Percentiles rank a stretch among this genome's conserved stretches.
Conservation (phyloP, 1,140 invertebrate genomes). For the Mactra quadrangularis region DNA sequence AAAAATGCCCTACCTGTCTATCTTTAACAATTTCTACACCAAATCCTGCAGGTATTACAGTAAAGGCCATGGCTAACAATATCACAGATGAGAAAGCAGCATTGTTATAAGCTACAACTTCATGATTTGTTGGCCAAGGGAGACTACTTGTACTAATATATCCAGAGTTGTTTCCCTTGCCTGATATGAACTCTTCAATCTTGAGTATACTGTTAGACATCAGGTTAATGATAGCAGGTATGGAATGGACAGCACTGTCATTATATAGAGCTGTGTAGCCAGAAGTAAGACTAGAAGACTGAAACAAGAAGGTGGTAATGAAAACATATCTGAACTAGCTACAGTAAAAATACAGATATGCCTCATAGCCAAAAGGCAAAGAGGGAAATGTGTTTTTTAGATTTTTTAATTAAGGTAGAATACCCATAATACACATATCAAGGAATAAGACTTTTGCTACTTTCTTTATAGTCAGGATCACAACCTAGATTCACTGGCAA, state of each 20-base stretch:
- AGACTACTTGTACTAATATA: slow-evolving; percentile 81
- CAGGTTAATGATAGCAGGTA: slow-evolving; percentile 90
- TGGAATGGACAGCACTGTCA: slow-evolving; percentile 90
- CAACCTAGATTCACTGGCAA: too few species aligned
- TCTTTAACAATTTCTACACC: slow-evolving; percentile 93
- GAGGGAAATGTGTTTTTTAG: neutral
- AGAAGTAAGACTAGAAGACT: slow-evolving; percentile 58
- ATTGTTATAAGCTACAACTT: slow-evolving; percentile 89
- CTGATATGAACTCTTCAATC: slow-evolving; percentile 13
- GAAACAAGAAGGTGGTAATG: too few species aligned
- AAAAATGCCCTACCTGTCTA: slow-evolving; percentile 92
- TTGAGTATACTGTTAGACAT: slow-evolving; percentile 88
- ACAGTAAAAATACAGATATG: too few species aligned
- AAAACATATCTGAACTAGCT: too few species aligned
- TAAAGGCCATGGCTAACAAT: slow-evolving; percentile 91
- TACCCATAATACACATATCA: too few species aligned
- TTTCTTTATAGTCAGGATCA: too few species aligned
- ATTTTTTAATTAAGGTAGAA: neutral
- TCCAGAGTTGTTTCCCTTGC: slow-evolving; percentile 17
- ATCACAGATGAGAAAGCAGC: slow-evolving; percentile 89
- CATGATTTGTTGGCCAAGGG: slow-evolving; percentile 89
- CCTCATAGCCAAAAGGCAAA: too few species aligned
- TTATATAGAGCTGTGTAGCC: slow-evolving; percentile 90
- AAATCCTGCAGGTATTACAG: slow-evolving; percentile 89
- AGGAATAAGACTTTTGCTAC: too few species aligned